A percentile compares a stretch with the other conserved stretches of the same genome.
Evolutionary conservation across 2,888 invertebrate species (phyloP).

Genomic region (Noctua pronuba): DNA sequence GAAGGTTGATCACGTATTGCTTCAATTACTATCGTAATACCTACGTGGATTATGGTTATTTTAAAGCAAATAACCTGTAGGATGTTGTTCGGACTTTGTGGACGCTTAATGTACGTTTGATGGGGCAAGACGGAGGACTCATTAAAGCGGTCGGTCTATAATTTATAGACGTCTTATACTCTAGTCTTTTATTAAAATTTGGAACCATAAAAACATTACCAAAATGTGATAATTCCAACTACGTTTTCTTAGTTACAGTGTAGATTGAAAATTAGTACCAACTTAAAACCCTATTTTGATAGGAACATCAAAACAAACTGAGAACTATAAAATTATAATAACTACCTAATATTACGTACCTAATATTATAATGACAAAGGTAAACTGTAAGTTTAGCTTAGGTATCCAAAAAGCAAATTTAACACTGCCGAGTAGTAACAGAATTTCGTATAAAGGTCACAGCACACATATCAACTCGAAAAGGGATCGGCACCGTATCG

Average conservation of each 20-base stretch:
- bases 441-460: too few species aligned
- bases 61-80: too few species aligned
- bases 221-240: neutral
- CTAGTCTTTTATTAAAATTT: neutral
- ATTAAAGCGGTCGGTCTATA: too few species aligned
- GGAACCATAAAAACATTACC: neutral
- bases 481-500: too few species aligned
- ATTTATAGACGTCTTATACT: neutral
- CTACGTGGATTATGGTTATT: too few species aligned
- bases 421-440: neutral
- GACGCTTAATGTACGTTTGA: too few species aligned
- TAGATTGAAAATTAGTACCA: conserved; percentile 1
- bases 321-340: neutral
- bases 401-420: neutral
- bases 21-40: too few species aligned
- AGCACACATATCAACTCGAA: too few species aligned
- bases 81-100: too few species aligned
- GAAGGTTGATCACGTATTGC: too few species aligned
- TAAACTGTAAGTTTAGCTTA: neutral
- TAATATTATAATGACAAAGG: neutral
- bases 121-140: too few species aligned
- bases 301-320: neutral
- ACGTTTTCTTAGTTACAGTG: neutral
- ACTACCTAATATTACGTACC: too few species aligned
- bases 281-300: neutral